Evolutionary conservation across 2,888 invertebrate genomes (phyloP).

Genomic region (Eupithecia subumbrata): DNA sequence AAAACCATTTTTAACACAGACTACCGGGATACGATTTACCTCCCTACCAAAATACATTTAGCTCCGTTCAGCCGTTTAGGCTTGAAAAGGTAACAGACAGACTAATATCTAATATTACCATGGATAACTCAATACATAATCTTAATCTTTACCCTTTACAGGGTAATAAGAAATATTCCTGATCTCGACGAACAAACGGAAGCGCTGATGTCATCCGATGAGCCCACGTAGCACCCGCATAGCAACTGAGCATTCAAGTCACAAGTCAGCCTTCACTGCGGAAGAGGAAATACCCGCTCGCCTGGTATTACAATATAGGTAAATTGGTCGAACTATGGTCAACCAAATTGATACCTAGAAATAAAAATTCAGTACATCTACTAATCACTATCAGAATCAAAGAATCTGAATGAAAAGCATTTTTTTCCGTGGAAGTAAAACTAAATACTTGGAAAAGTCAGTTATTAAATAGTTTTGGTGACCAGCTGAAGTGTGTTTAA

Average conservation of each 20-base stretch:
- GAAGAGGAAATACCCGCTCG: neutral
- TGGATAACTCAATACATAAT: no score
- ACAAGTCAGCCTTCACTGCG: neutral
- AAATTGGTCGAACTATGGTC: neutral
- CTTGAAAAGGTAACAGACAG: no score
- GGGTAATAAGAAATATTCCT: constrained; percentile 76
- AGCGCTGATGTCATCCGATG: constrained; percentile 82
- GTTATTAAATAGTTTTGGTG: neutral
- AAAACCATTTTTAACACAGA: no score
- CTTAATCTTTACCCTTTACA: constrained; percentile 43
- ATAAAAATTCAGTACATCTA: neutral
- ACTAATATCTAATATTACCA: no score
- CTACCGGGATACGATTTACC: no score
- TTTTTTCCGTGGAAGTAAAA: neutral
- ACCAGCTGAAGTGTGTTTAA: neutral
- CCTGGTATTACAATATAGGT: neutral
- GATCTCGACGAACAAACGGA: constrained; percentile 86
- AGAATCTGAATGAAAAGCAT: neutral
- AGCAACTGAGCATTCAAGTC: constrained; percentile 19
- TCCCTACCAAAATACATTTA: no score
- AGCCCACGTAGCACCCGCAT: constrained; percentile 68
- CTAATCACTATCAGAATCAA: neutral
- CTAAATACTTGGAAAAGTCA: neutral
- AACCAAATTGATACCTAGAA: neutral
- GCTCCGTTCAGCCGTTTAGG: no score